phyloP scores from a whole-genome alignment of 2,797 vertebrate genomes.

The Sebastes kiyomatsui region DNA sequence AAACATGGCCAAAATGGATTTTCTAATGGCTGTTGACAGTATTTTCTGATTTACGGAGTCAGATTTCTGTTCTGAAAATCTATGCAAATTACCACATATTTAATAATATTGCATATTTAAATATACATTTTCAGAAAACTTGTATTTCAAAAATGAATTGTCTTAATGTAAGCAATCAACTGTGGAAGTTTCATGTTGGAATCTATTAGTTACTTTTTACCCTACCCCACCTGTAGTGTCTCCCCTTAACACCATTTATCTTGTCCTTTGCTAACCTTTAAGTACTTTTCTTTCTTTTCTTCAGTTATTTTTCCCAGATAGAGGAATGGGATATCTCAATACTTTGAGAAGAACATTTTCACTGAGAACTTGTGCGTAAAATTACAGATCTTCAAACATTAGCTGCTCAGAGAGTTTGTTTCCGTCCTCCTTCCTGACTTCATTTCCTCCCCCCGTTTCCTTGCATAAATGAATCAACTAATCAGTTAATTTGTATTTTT shows the following conservation, averaged over 20 bases:
- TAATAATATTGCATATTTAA: too few relatives aligned
- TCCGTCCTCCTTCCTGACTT: neutral
- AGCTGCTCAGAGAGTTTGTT: neutral
- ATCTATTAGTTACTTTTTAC: too few relatives aligned
- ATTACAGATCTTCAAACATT: neutral
- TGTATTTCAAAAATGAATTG: too few relatives aligned
- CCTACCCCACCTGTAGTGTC: too few relatives aligned
- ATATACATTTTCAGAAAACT: too few relatives aligned
- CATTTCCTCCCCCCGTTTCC: neutral
- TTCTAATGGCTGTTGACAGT: too few relatives aligned
- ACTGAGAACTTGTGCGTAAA: neutral
- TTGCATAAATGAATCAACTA: neutral
- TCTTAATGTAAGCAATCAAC: too few relatives aligned
- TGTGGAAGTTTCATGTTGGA: rapidly evolving
- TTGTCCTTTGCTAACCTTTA: neutral
- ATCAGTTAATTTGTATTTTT: conserved; percentile 8
- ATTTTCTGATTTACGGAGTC: too few relatives aligned
- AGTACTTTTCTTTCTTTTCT: neutral
- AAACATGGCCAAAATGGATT: too few relatives aligned
- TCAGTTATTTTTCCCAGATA: neutral
- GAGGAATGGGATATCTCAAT: neutral
- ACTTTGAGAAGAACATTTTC: neutral
- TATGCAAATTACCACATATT: too few relatives aligned
- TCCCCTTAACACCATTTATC: neutral
- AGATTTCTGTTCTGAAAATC: too few relatives aligned